Base-by-base conservation (phyloP, 2,113 vertebrate species). In the Labrus mixtus region DNA sequence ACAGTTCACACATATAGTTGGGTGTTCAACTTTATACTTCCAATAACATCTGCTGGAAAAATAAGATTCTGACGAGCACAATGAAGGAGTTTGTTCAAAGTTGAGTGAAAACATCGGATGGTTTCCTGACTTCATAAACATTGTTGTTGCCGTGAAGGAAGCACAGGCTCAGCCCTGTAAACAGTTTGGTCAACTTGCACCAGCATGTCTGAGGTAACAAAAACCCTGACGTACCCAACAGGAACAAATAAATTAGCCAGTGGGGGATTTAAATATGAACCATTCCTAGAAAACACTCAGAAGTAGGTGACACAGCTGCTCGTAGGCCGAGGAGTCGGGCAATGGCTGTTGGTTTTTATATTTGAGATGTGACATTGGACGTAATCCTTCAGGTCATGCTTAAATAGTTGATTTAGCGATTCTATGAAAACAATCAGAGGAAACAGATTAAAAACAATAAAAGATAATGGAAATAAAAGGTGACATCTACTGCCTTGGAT, bases 111-210 rank as follows among this genome's bases (percentile, higher is more conserved):
- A 19, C 15, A 16, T 22, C 3, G 51, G 63, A 48, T 62, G 43
- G 65, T 67, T 71, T 13, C 64, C 43, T 70, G 46, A 33, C 13
- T 39, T 9, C 19, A 45, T 56, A 2, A 43, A 75, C 45, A 37
- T 53, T 7, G 9, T 22, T 39, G 41, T 51, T 58, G 6, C n/a
- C 25, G 6, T 36, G 50, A 63, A 10, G 23, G 10, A 51, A 37
- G 16, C 8, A 4, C 20, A 4, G 25, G 7, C 3, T 41, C 25
- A 12, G 48, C 17, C 17, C 25, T 56, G 16, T 5, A 17, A 16
- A 41, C 36, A 46, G 48, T 29, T 56, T 29, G 73, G n/a, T 57
- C 2, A 65, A 67, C 29, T 29, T 66, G 54, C 22, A 50, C n/a
- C 29, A 57, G 41, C 29, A 41, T 10, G 20, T 36, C 41, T 19